Base-by-base conservation (phyloP, 2,888 invertebrate genomes). In the Drosophila vallismaia region DNA sequence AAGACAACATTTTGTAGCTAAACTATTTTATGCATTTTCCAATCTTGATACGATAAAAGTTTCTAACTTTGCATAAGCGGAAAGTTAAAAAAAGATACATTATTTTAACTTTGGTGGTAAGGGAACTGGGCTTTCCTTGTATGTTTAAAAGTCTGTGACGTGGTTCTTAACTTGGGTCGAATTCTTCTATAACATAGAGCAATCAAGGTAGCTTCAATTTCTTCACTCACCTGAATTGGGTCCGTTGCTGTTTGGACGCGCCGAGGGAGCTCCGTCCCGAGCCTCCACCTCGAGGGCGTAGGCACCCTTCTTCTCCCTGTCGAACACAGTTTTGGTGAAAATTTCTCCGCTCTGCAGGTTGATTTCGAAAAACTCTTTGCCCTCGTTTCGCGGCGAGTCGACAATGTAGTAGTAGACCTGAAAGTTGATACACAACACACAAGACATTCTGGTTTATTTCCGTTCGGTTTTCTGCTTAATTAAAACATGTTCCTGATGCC, bases 271-370 rank as follows among this genome's bases (percentile, higher is more conserved):
- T 55, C 98, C 98, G 91, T 99, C 99, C 64, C 98, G 93, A 0
- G 99, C 99, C 92, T 98, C 97, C 86, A 99, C 98, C 91, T 98
- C 98, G 90, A 99, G 93, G 38, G 99, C 99, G 93, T 99, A 99
- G 66, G 98, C 98, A 48, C 97, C 97, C 91, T 98, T 98, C 93
- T 98, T 98, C 93, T 99, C 99, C 75, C 99, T 95, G 93, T 99
- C 99, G 93, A 99, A 99, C 88, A 97, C 96, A 82, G 97, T 94
- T 92, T 97, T 97, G 44, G 98, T 98, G 93, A 96, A 98, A 90
- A 99, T 96, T 92, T 98, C 97, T 24, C 99, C 99, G 31, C 98
- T 97, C 92, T 97, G 96, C 91, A 96, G 94, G 93, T 99, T 98
- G 92, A 99, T 98, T 93, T 97, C 97, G 93, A 99, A 99, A 93